These are phyloP conservation scores for Dicerorhinus sumatrensis DNA, from an alignment of 2,113 vertebrate species.

Conservation along the genomic window DNA sequence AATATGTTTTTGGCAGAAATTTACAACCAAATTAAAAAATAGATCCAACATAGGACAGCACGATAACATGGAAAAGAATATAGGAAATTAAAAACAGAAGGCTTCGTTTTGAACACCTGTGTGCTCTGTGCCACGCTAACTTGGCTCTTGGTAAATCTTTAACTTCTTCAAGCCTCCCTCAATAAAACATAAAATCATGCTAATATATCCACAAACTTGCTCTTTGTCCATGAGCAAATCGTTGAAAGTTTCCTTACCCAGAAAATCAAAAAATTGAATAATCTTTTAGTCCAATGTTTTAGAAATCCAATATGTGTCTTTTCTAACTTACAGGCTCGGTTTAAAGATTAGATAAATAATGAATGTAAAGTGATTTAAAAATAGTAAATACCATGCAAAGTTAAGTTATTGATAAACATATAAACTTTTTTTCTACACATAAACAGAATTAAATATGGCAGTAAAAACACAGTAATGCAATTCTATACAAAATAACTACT, in stretches of 20 bases:
- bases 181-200: neutral
- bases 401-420: neutral
- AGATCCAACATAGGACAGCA: neutral
- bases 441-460: neutral
- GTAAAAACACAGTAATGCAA: neutral
- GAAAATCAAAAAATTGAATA: neutral
- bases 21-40: neutral
- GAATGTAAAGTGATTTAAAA: neutral
- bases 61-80: neutral
- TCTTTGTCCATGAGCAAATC: neutral
- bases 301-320: neutral
- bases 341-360: neutral
- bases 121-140: neutral
- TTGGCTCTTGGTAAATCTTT: neutral
- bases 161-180: neutral
- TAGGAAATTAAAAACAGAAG: neutral
- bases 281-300: neutral
- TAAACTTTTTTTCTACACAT: neutral
- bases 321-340: neutral
- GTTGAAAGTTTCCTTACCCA: neutral
- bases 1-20: constrained; percentile 11
- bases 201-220: neutral
- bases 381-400: neutral
- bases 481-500: neutral
- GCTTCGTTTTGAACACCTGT: neutral